Evolutionary conservation across 1,140 invertebrate species (phyloP), one percentile per base, ranked within the genome.

Genomic region (Papilio glaucus): DNA sequence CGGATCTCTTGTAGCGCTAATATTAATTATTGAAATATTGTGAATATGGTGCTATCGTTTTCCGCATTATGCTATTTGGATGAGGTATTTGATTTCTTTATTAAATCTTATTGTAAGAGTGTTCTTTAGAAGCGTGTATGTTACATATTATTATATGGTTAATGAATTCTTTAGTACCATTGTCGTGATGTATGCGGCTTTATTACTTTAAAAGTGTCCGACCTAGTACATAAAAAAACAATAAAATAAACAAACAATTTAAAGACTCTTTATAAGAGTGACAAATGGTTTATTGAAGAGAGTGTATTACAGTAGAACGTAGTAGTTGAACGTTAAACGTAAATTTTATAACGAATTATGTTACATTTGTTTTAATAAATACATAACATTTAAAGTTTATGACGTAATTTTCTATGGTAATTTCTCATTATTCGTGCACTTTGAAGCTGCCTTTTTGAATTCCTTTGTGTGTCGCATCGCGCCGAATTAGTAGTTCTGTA

Each of bases 351-450:
- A n/a, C n/a, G n/a, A n/a, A n/a, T n/a, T n/a, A n/a, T n/a, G n/a
- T n/a, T n/a, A n/a, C n/a, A 12, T 12, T n/a, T 42, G 41, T 42
- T 9, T 41, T 49, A 8, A 21, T 9, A 18, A 49, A n/a, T n/a
- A n/a, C n/a, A 45, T 15, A 45, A 45, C n/a, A 13, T 41, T 45
- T 45, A 15, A 45, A 15, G 1, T 45, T 0, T n/a, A 21, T n/a
- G 49, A 42, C 15, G 49, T 73, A 69, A 73, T 68, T 49, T 67
- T 68, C 21, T 15, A 73, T 67, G 41, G 21, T 3, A 57, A n/a
- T 73, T 49, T 4, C 18, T 49, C 45, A 21, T 15, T 15, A 15
- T 21, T 49, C 18, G 8, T 45, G n/a, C 42, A 15, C 42, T 49
- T 10, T 21, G 18, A 5, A 45, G 42, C 15, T 21, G 9, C 8